A percentile compares a stretch with the other conserved stretches of the same genome.
Evolutionary conservation across 2,797 vertebrate genomes (phyloP).

Genomic region (Pachyuromys duprasi): DNA sequence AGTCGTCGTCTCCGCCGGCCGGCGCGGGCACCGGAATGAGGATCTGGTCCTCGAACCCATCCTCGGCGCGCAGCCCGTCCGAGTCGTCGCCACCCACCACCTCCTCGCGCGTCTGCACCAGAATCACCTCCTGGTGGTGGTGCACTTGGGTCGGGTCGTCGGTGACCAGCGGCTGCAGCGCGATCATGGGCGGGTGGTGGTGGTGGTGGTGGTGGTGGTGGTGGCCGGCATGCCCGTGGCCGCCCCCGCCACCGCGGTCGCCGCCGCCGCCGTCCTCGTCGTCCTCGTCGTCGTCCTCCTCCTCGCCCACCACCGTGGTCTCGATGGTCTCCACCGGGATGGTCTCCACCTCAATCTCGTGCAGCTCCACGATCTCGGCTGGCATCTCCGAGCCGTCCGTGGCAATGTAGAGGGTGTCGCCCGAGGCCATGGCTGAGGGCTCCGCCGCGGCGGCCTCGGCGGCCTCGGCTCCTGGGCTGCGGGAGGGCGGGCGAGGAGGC

Average conservation of each 20-base stretch:
- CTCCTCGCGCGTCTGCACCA: slow-evolving; percentile 98
- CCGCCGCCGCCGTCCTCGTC: slow-evolving; percentile 88
- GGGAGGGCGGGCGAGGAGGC: slow-evolving; percentile 77
- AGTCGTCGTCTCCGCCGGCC: slow-evolving; percentile 95
- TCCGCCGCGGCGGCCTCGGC: slow-evolving; percentile 81
- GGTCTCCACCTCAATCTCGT: slow-evolving; percentile 98
- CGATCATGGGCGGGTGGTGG: slow-evolving; percentile 97
- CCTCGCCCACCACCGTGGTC: slow-evolving; percentile 95
- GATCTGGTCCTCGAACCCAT: slow-evolving; percentile 97
- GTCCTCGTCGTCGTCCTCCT: slow-evolving; percentile 93
- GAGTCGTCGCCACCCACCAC: slow-evolving; percentile 98
- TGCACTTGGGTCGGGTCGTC: slow-evolving; percentile 94
- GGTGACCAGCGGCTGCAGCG: slow-evolving; percentile 95
- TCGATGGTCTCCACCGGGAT: slow-evolving; percentile 96
- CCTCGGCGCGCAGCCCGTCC: slow-evolving; percentile 93
- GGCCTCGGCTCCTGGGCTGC: slow-evolving; percentile 73
- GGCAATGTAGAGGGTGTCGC: slow-evolving; percentile 97
- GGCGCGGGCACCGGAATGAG: slow-evolving; percentile 97
- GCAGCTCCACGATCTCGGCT: slow-evolving; percentile 97
- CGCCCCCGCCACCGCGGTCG: slow-evolving; percentile 88
- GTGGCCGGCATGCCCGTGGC: slow-evolving; percentile 87
- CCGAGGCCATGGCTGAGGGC: slow-evolving; percentile 95
- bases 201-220: slow-evolving; percentile 86
- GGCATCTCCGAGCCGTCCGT: slow-evolving; percentile 98
- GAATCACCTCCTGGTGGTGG: slow-evolving; percentile 97